phyloP scores from a whole-genome alignment of 2,888 invertebrate genomes.

The Cepaea hortensis region DNA sequence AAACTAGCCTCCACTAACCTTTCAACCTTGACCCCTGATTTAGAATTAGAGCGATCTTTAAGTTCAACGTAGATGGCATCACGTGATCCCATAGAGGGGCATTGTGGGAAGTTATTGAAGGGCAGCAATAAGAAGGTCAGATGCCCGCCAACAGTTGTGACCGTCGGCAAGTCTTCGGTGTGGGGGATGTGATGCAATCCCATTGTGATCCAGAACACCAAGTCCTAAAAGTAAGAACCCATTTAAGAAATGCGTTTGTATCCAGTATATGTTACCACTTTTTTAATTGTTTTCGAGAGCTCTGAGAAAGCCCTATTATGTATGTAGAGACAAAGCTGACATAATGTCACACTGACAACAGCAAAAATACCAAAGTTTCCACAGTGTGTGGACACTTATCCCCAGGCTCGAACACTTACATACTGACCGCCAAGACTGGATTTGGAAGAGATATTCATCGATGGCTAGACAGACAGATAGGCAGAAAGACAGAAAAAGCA shows the following conservation, averaged over 20 bases:
- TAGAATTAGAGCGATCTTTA: background rate
- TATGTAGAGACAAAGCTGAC: no score
- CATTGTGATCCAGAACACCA: slow-evolving; percentile 72
- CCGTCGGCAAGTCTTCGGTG: slow-evolving; percentile 70
- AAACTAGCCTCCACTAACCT: background rate
- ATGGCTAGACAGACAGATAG: no score
- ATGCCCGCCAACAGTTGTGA: slow-evolving; percentile 64
- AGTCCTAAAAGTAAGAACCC: slow-evolving; percentile 58
- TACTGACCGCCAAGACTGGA: no score
- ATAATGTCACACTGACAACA: no score
- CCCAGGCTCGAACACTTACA: no score
- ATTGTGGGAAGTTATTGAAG: slow-evolving; percentile 72
- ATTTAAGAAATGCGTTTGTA: background rate
- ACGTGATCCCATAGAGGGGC: slow-evolving; percentile 67
- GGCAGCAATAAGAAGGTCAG: slow-evolving; percentile 69
- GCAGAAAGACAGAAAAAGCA: no score
- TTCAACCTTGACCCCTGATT: slow-evolving; percentile 16
- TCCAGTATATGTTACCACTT: background rate
- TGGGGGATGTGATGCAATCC: slow-evolving; percentile 72
- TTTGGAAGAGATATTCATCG: no score
- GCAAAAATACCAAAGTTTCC: no score
- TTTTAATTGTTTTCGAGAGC: no score
- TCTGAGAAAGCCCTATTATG: no score
- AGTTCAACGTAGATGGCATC: slow-evolving; percentile 50
- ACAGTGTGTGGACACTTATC: no score